Evolutionary conservation across 2,888 invertebrate species (phyloP).

Genomic region (Thyatira batis): DNA sequence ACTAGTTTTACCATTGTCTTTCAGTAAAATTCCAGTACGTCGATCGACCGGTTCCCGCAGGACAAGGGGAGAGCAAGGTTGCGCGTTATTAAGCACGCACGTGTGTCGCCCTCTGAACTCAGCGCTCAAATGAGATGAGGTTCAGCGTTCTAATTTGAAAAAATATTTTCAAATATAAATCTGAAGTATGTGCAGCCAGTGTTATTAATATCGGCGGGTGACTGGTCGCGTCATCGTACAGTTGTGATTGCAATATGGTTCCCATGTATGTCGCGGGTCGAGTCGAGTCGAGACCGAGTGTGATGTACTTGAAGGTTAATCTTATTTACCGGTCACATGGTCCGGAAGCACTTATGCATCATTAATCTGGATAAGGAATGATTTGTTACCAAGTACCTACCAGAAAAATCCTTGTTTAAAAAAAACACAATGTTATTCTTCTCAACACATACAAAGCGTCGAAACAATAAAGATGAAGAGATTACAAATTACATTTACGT

Average conservation of each 20-base stretch:
- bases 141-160: background rate
- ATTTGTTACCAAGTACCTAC: background rate
- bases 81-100: constrained; percentile 64
- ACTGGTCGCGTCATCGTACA: constrained; percentile 17
- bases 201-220: constrained; percentile 9
- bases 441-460: constrained; percentile 11
- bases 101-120: constrained; percentile 36
- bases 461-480: constrained; percentile 11
- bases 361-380: background rate
- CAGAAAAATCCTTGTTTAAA: background rate
- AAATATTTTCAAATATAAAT: background rate
- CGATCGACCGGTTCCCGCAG: constrained; percentile 67
- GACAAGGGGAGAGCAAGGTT: constrained; percentile 73
- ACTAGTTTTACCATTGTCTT: constrained; percentile 50
- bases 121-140: constrained; percentile 8
- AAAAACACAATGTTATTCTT: background rate
- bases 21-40: constrained; percentile 52
- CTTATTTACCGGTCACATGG: constrained; percentile 3
- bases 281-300: constrained; percentile 1
- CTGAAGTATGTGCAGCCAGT: constrained; percentile 6
- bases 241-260: constrained; percentile 24
- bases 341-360: background rate
- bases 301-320: constrained; percentile 1
- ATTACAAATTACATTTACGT: constrained; percentile 20
- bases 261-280: constrained; percentile 24